These are phyloP conservation scores for Nephrotoma guestfalica DNA, from an alignment of 2,888 invertebrate genomes.

Conservation along the genomic window DNA sequence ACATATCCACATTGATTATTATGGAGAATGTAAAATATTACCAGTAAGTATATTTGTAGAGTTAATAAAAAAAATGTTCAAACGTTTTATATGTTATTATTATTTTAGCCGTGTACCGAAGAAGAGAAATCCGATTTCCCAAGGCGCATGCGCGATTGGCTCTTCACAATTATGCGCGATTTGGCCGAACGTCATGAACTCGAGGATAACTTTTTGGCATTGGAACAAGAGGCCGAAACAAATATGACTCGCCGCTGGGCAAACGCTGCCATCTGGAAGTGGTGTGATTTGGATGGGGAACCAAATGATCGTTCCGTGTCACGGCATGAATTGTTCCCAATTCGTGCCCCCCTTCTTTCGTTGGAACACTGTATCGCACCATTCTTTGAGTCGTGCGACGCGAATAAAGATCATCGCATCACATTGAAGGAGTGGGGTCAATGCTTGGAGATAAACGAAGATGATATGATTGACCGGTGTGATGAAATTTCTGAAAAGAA, in stretches of 20 bases:
- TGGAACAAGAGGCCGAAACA: constrained; percentile 80
- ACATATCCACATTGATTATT: constrained; percentile 89
- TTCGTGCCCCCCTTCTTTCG: constrained; percentile 85
- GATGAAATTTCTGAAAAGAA: background rate
- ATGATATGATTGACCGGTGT: constrained; percentile 1
- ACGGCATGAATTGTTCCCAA: constrained; percentile 89
- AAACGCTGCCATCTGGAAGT: constrained; percentile 96
- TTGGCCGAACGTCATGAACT: constrained; percentile 79
- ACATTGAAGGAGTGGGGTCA: constrained; percentile 87
- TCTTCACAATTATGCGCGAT: constrained; percentile 94
- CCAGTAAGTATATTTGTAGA: constrained; percentile 38
- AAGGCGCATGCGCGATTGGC: constrained; percentile 94
- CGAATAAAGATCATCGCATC: constrained; percentile 77
- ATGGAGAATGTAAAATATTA: constrained; percentile 70
- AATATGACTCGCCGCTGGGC: constrained; percentile 73
- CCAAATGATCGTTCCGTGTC: constrained; percentile 83
- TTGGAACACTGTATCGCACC: constrained; percentile 96
- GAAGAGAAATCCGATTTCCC: constrained; percentile 92
- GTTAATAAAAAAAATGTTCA: background rate
- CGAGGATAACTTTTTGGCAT: constrained; percentile 63
- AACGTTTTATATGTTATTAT: constrained; percentile 5
- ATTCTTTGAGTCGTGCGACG: constrained; percentile 85
- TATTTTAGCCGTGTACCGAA: constrained; percentile 52
- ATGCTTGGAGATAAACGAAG: constrained; percentile 68
- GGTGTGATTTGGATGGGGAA: constrained; percentile 91